Evolutionary conservation across 2,113 vertebrate species (phyloP), one percentile per base, ranked within the genome.

Genomic region (Penelope pileata): DNA sequence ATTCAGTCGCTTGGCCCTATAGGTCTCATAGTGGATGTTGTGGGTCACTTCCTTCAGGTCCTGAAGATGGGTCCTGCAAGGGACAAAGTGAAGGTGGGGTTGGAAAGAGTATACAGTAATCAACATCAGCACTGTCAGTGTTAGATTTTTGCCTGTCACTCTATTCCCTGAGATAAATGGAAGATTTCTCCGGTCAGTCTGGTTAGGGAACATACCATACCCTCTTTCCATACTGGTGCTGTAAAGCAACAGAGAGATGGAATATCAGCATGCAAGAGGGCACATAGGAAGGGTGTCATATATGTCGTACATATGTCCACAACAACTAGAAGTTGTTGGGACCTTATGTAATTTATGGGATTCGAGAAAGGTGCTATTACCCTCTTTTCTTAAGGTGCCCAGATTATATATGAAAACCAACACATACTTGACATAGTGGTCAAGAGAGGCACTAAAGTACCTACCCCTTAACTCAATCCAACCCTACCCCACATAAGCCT

Each of bases 1-100:
- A 54, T 99, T 99, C 94, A 99, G 98, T 94, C 99, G 97, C 95
- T 99, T 99, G 97, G 99, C 99, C 87, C 99, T 98, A 96, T 99
- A 99, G n/a, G 99, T 99, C 98, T 99, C 99, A 42, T 99, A 99
- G 91, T 99, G 99, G 97, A 99, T 99, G 97, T 99, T 99, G 94
- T 99, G 99, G n/a, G 99, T 99, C 88, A 99, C 99, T 97, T 99
- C 99, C 96, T 99, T 99, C 91, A 99, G 97, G 97, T 99, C 99
- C 97, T 99, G 99, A 77, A 99, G 99, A 96, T 99, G 99, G 83
- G 99, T 99, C 97, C 99, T 99, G 91, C 56, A 63, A 86, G 81
- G 62, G 9, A 42, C 7, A 76, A 85, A 74, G 36, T 50, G 53
- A 60, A 42, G 54, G n/a, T 48, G 42, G 38, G 30, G 21, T 64